Evolutionary conservation across 2,113 vertebrate species (phyloP).

Genomic region (Caranx melampygus): DNA sequence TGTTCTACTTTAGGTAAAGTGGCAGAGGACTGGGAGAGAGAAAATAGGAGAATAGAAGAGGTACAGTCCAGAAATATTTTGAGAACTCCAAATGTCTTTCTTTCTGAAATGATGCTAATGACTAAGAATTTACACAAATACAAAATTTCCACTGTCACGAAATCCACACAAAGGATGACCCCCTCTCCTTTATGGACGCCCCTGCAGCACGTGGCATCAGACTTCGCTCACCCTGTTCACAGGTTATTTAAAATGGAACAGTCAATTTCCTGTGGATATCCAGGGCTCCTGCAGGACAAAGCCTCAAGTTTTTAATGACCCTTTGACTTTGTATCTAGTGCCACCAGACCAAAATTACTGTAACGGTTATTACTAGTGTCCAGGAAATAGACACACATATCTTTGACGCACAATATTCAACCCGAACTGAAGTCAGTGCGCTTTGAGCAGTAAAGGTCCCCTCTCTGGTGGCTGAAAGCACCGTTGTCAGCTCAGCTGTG

Average conservation of each 20-base stretch:
- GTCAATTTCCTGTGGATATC: background rate
- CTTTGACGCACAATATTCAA: no score
- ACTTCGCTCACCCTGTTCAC: background rate
- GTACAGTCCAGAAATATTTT: background rate
- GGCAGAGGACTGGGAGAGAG: background rate
- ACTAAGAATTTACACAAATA: background rate
- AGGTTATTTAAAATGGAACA: background rate
- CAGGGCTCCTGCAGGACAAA: background rate
- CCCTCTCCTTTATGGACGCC: background rate
- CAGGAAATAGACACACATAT: no score
- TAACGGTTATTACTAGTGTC: no score
- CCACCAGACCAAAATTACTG: no score
- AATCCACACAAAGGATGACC: background rate
- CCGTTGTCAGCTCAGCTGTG: no score
- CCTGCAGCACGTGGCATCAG: background rate
- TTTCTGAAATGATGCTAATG: background rate
- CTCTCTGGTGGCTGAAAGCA: background rate
- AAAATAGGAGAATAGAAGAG: background rate
- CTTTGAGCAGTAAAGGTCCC: background rate
- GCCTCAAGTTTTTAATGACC: background rate
- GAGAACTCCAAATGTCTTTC: background rate
- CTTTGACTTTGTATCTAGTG: no score
- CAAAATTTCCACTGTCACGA: background rate
- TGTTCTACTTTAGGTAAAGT: slow-evolving; percentile 12
- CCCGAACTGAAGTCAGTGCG: no score